A percentile compares a stretch with the other conserved stretches of the same genome.
These are phyloP conservation scores for Gymnosoma rotundatum DNA, from an alignment of 2,888 invertebrate species.

Conservation along the genomic window DNA sequence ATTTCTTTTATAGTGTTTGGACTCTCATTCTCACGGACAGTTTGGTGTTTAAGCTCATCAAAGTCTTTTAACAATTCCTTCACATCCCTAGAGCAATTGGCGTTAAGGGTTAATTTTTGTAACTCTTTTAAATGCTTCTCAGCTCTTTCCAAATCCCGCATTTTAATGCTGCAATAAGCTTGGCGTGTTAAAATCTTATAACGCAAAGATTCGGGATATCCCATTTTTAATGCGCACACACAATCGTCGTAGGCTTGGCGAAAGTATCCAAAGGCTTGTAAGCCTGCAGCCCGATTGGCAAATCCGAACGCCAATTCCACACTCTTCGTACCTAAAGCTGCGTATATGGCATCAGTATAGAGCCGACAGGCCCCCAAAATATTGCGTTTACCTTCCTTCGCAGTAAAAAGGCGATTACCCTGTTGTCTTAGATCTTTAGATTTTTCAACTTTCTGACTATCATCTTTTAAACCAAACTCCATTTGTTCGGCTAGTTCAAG, in stretches of 20 bases:
- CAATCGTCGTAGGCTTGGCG: constrained; percentile 79
- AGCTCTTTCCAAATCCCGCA: constrained; percentile 67
- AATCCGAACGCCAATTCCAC: constrained; percentile 75
- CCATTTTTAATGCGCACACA: constrained; percentile 75
- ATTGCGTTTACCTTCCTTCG: too few relatives aligned
- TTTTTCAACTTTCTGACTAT: constrained; percentile 35
- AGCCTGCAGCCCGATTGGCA: constrained; percentile 79
- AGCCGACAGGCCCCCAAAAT: constrained; percentile 73
- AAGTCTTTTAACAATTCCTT: constrained; percentile 60
- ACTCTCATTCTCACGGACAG: not conserved
- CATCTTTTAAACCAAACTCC: constrained; percentile 26
- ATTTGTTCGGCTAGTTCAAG: constrained; percentile 56
- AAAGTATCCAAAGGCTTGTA: constrained; percentile 78
- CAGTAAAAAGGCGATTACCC: constrained; percentile 75
- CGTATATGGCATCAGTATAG: constrained; percentile 78
- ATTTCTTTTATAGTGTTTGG: not conserved
- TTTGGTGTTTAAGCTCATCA: constrained; percentile 14
- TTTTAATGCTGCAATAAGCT: constrained; percentile 74
- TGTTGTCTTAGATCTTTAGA: constrained; percentile 73
- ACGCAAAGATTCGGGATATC: constrained; percentile 73
- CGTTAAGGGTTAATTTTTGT: constrained; percentile 69
- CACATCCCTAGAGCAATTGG: constrained; percentile 69
- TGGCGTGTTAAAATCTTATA: constrained; percentile 76
- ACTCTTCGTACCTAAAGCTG: constrained; percentile 72
- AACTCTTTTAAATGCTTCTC: constrained; percentile 70